phyloP scores from a whole-genome alignment of 2,888 invertebrate genomes.

The Hololepta plana region DNA sequence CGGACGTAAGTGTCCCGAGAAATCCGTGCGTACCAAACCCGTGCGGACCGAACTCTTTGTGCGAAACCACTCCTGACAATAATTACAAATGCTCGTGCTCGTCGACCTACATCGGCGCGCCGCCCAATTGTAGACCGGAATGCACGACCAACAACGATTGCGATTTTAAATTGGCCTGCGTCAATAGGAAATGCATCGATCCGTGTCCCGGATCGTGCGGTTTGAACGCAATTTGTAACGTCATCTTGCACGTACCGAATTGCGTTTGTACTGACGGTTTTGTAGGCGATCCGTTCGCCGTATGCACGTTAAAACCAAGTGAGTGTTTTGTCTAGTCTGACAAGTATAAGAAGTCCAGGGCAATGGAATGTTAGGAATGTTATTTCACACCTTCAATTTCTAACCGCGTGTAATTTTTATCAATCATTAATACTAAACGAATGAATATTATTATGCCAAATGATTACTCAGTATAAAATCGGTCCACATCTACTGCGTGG shows the following conservation, averaged over 20 bases:
- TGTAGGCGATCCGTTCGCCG: slow-evolving; percentile 46
- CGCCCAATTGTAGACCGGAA: slow-evolving; percentile 51
- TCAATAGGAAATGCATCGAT: slow-evolving; percentile 50
- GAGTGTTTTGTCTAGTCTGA: too few relatives aligned
- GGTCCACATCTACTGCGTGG: too few relatives aligned
- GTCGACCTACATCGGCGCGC: slow-evolving; percentile 51
- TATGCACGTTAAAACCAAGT: slow-evolving; percentile 37
- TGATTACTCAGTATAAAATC: too few relatives aligned
- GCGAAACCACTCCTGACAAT: slow-evolving; percentile 32
- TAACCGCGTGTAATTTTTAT: too few relatives aligned
- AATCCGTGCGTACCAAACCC: slow-evolving; percentile 50
- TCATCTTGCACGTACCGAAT: slow-evolving; percentile 54
- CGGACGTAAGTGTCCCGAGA: too few relatives aligned
- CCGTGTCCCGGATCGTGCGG: slow-evolving; percentile 62
- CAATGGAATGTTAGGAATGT: too few relatives aligned
- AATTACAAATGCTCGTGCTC: slow-evolving; percentile 51
- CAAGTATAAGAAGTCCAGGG: too few relatives aligned
- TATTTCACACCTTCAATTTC: slow-evolving; percentile 52
- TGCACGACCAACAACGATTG: slow-evolving; percentile 58
- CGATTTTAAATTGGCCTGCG: slow-evolving; percentile 44
- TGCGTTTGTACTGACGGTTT: slow-evolving; percentile 50
- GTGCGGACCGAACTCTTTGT: slow-evolving; percentile 46
- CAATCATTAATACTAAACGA: too few relatives aligned
- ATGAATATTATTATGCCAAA: too few relatives aligned
- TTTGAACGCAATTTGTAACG: slow-evolving; percentile 49